Evolutionary conservation across 2,113 vertebrate genomes (phyloP).

Genomic region (Patagioenas fasciata): DNA sequence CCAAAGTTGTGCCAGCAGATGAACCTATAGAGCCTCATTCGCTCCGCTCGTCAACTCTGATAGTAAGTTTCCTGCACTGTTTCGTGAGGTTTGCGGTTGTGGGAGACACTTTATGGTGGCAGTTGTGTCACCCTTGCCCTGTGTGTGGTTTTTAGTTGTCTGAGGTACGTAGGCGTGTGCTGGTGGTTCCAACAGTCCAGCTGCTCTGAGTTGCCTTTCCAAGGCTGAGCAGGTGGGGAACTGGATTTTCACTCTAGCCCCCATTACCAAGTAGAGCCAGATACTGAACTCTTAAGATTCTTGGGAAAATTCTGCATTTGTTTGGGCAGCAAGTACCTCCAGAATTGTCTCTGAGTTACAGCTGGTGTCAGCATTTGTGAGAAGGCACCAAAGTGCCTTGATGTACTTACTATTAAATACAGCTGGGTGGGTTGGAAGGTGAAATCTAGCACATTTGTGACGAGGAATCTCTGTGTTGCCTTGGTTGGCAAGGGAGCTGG

Average conservation of each 20-base stretch:
- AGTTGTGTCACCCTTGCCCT: background rate
- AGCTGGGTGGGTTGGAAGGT: background rate
- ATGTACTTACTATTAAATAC: background rate
- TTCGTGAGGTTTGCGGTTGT: accelerated
- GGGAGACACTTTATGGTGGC: accelerated
- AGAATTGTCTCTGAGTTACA: background rate
- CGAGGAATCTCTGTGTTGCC: background rate
- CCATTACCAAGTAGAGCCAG: background rate
- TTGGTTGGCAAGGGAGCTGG: background rate
- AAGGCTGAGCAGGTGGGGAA: background rate
- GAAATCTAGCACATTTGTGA: accelerated
- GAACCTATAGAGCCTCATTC: background rate
- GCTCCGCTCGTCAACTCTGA: background rate
- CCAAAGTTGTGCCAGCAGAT: background rate
- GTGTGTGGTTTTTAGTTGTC: background rate
- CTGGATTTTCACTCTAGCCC: background rate
- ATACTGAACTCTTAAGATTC: background rate
- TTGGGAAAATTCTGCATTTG: background rate
- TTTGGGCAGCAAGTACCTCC: background rate
- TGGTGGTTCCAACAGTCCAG: background rate
- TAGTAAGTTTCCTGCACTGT: accelerated
- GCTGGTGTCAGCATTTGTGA: background rate
- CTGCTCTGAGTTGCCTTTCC: background rate
- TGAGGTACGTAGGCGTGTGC: accelerated
- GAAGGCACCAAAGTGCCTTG: background rate